These are phyloP conservation scores for Sorex araneus DNA, from an alignment of 2,113 vertebrate genomes.

Conservation along the genomic window DNA sequence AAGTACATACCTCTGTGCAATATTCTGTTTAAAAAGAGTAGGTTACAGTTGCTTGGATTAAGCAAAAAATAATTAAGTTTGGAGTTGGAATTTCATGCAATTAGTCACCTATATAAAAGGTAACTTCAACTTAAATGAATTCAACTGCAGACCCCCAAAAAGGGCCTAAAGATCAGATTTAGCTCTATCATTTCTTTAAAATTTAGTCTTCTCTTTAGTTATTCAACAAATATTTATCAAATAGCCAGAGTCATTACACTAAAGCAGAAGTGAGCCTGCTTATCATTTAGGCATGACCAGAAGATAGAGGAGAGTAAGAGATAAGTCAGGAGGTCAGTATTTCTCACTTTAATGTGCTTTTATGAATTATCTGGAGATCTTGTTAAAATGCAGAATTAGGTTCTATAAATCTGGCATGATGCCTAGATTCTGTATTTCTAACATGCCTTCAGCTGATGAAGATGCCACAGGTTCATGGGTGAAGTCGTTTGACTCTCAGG, in stretches of 20 bases:
- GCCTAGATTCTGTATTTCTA: neutral
- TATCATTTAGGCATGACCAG: neutral
- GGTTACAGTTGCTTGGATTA: neutral
- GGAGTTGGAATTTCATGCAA: neutral
- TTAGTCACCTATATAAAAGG: neutral
- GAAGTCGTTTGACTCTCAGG: neutral
- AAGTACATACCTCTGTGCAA: neutral
- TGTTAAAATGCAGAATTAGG: conserved; percentile 14
- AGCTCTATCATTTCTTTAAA: neutral
- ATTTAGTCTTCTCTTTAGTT: neutral
- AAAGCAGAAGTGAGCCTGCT: neutral
- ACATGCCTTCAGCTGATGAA: neutral
- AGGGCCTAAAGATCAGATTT: neutral
- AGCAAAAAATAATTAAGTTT: neutral
- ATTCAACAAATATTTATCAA: neutral
- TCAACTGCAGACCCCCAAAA: neutral
- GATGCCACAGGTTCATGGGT: neutral
- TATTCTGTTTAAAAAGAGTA: neutral
- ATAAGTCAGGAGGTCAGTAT: neutral
- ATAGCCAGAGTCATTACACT: neutral
- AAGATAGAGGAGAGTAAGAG: neutral
- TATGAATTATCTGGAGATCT: neutral
- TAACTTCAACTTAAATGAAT: neutral
- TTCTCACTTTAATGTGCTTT: conserved; percentile 2
- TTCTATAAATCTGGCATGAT: neutral